These are phyloP conservation scores for Disparrhopalites patrizii DNA, from an alignment of 2,888 invertebrate species.

Conservation along the genomic window DNA sequence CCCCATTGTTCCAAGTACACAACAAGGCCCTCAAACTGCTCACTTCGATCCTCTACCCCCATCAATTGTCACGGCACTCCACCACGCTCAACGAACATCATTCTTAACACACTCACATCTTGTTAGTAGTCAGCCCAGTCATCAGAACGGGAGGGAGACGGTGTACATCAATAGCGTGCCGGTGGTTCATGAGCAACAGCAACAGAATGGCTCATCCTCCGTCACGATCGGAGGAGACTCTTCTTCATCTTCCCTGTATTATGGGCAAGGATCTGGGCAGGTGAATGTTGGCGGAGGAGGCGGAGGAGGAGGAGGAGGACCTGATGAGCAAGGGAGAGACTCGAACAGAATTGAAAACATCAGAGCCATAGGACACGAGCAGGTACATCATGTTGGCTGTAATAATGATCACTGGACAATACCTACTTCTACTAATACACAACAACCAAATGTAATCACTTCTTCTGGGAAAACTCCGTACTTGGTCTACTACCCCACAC, in stretches of 20 bases:
- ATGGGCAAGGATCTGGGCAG: neutral
- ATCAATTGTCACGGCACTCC: constrained; percentile 45
- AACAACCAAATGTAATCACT: neutral
- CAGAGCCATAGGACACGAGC: neutral
- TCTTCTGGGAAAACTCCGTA: neutral
- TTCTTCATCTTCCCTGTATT: no score
- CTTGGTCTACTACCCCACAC: constrained; percentile 36
- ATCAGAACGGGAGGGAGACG: constrained; percentile 23
- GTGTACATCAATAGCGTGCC: constrained; percentile 43
- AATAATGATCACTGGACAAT: constrained; percentile 1
- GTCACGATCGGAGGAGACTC: neutral
- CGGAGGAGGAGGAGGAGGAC: no score
- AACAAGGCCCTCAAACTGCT: constrained; percentile 26
- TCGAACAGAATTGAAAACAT: constrained; percentile 4
- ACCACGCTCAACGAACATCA: constrained; percentile 47
- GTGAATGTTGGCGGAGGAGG: neutral
- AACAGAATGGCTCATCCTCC: neutral
- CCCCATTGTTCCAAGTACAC: constrained; percentile 29
- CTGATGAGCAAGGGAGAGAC: neutral
- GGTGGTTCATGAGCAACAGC: no score
- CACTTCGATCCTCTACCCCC: constrained; percentile 42
- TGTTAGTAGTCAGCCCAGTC: neutral
- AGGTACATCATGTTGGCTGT: neutral
- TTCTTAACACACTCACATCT: constrained; percentile 47
- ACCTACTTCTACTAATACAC: neutral